These are phyloP conservation scores for Meloidogyne chitwoodi DNA, from an alignment of 1,140 invertebrate species.

Conservation along the genomic window DNA sequence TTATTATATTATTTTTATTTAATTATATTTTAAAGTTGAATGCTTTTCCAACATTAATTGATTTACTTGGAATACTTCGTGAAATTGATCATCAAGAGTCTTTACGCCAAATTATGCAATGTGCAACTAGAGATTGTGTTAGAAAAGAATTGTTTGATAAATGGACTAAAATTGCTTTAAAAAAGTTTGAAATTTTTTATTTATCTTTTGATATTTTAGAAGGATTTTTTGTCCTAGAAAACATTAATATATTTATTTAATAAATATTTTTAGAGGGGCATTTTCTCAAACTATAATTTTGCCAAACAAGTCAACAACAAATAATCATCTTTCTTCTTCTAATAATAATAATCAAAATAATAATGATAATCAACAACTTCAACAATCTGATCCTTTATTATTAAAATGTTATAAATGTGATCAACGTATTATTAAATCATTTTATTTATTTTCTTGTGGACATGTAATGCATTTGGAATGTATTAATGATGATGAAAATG, in stretches of 20 bases:
- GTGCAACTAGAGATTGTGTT: constrained; percentile 1
- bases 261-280: not conserved
- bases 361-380: not conserved
- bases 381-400: not conserved
- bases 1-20: constrained; percentile 14
- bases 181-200: not conserved
- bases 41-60: constrained; percentile 27
- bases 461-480: constrained; percentile 17
- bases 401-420: not conserved
- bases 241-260: no score
- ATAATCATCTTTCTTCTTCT: not conserved
- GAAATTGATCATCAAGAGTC: constrained; percentile 9
- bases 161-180: not conserved
- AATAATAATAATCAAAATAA: not conserved
- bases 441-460: constrained; percentile 14
- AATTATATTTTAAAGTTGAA: constrained; percentile 9
- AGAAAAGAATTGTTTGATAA: not conserved
- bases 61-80: constrained; percentile 29
- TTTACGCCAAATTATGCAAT: constrained; percentile 19
- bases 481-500: no score
- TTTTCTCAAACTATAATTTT: not conserved
- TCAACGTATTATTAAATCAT: constrained; percentile 7
- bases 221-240: no score
- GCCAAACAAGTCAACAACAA: not conserved
- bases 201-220: no score